Percentiles rank a stretch among this genome's conserved stretches.
These are phyloP conservation scores for Prolemur simus DNA, from an alignment of 2,113 vertebrate genomes.

Conservation along the genomic window DNA sequence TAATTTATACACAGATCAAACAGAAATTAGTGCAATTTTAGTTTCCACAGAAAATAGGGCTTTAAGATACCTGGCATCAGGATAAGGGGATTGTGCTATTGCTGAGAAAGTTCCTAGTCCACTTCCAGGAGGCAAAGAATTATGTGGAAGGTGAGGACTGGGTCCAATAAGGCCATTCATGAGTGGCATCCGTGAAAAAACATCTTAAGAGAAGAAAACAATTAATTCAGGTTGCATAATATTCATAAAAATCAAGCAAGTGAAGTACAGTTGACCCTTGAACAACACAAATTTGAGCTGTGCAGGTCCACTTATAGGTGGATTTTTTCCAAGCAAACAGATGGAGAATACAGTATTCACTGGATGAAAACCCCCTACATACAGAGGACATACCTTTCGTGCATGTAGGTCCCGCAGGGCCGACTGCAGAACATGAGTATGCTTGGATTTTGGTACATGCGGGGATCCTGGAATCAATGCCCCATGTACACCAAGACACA, in stretches of 20 bases:
- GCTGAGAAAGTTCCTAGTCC: slow-evolving; percentile 86
- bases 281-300: background rate
- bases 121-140: slow-evolving; percentile 84
- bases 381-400: background rate
- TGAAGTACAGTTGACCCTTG: background rate
- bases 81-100: slow-evolving; percentile 86
- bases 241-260: background rate
- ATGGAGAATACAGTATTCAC: background rate
- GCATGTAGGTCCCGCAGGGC: background rate
- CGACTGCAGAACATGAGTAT: background rate
- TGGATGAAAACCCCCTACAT: background rate
- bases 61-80: slow-evolving; percentile 83
- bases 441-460: background rate
- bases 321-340: background rate
- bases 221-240: background rate
- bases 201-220: slow-evolving; percentile 80
- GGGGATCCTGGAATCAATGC: background rate
- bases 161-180: slow-evolving; percentile 93
- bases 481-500: background rate
- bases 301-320: background rate
- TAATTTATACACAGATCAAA: background rate
- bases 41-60: background rate
- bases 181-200: slow-evolving; percentile 91
- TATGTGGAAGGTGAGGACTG: slow-evolving; percentile 84
- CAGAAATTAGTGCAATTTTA: background rate